These are phyloP conservation scores for Rhamphomyia laevipes DNA, from an alignment of 2,888 invertebrate genomes.

Conservation along the genomic window DNA sequence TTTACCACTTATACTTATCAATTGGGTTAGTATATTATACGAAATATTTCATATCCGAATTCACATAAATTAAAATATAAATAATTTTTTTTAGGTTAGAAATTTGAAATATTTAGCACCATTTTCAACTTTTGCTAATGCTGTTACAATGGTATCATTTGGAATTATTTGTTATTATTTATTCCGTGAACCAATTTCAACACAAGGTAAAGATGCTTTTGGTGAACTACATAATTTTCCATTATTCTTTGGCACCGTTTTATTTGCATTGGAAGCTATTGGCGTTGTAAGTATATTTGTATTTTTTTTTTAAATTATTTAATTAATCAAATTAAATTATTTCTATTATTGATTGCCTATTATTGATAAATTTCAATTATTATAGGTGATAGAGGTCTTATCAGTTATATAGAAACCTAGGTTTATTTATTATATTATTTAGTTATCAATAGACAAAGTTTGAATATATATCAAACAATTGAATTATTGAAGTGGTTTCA, in stretches of 20 bases:
- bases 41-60: slow-evolving; percentile 41
- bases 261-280: slow-evolving; percentile 94
- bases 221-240: slow-evolving; percentile 63
- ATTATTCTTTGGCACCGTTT: slow-evolving; percentile 88
- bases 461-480: no score
- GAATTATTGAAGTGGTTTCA: no score
- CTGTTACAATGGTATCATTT: slow-evolving; percentile 71
- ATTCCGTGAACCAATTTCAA: slow-evolving; percentile 55
- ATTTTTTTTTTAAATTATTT: not conserved
- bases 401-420: no score
- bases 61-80: not conserved
- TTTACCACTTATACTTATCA: slow-evolving; percentile 63
- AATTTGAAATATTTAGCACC: slow-evolving; percentile 82
- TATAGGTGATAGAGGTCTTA: no score
- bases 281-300: slow-evolving; percentile 56
- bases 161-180: slow-evolving; percentile 78
- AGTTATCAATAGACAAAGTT: no score
- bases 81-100: slow-evolving; percentile 60
- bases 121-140: slow-evolving; percentile 80
- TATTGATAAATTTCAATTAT: not conserved
- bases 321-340: not conserved
- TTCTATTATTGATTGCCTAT: not conserved
- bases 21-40: slow-evolving; percentile 67
- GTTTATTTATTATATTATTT: no score
- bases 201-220: slow-evolving; percentile 49